A percentile compares a stretch with the other conserved stretches of the same genome.
Conservation (phyloP, 2,113 vertebrate species). For the Danionella cerebrum region DNA sequence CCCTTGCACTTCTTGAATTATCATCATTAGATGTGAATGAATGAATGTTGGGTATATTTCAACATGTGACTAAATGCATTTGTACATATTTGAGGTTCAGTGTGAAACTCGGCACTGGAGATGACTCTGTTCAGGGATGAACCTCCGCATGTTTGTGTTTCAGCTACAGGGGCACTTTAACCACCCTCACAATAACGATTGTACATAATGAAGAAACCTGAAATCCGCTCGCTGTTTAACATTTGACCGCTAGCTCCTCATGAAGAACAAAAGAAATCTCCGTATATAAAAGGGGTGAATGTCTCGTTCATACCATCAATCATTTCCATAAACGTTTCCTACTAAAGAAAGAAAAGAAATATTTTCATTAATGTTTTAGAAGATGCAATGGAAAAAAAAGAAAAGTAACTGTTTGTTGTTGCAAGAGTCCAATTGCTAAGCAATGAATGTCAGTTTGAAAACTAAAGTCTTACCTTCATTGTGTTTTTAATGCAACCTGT, state of each 20-base stretch:
- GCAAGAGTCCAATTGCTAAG: neutral
- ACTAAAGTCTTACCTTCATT: neutral
- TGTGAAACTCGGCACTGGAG: neutral
- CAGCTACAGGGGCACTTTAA: constrained; percentile 13
- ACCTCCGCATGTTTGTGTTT: constrained; percentile 9
- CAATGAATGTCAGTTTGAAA: constrained; percentile 1
- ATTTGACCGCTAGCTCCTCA: neutral
- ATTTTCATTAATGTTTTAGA: too few species aligned
- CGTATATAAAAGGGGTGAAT: too few species aligned
- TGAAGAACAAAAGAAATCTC: neutral
- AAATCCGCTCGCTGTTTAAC: neutral
- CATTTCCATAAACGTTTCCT: too few species aligned
- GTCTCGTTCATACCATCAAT: too few species aligned
- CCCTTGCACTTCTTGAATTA: neutral
- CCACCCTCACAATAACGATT: neutral
- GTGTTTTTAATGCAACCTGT: constrained; percentile 6
- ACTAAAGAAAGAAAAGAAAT: too few species aligned
- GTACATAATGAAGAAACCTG: constrained; percentile 11
- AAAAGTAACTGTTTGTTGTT: too few species aligned
- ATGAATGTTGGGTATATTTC: neutral
- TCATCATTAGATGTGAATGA: neutral
- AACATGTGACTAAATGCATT: neutral
- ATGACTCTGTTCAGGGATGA: constrained; percentile 4
- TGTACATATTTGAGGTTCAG: constrained; percentile 2
- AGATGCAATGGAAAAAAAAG: too few species aligned